Evolutionary conservation across 1,140 invertebrate species (phyloP).

Genomic region (Stegodyphus dumicola): DNA sequence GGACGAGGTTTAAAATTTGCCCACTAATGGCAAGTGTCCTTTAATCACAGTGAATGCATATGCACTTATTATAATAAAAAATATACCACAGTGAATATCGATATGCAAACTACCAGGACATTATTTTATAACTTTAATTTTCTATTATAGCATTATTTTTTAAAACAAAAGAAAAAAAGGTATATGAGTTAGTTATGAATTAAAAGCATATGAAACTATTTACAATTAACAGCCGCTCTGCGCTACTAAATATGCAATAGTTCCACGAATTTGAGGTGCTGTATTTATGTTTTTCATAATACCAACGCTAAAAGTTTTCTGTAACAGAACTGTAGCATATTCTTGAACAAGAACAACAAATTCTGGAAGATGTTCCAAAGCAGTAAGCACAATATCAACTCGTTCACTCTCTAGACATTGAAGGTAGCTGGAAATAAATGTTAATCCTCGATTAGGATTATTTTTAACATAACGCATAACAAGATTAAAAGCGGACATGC

Average conservation of each 20-base stretch:
- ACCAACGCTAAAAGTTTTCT: slow-evolving; percentile 84
- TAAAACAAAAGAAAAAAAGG: too few relatives aligned
- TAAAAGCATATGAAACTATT: background rate
- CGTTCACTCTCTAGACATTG: slow-evolving; percentile 82
- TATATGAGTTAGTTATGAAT: too few relatives aligned
- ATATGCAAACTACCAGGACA: too few relatives aligned
- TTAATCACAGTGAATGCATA: too few relatives aligned
- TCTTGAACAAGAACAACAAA: slow-evolving; percentile 86
- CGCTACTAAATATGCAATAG: slow-evolving; percentile 37
- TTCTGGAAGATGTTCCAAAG: slow-evolving; percentile 85
- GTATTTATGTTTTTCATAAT: slow-evolving; percentile 80
- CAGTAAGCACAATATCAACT: slow-evolving; percentile 81
- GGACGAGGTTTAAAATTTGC: too few relatives aligned
- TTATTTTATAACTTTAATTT: too few relatives aligned
- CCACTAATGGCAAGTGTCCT: too few relatives aligned
- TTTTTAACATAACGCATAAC: slow-evolving; percentile 77
- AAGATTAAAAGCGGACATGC: slow-evolving; percentile 76
- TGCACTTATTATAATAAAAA: too few relatives aligned
- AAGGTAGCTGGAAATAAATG: slow-evolving; percentile 80
- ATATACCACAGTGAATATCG: too few relatives aligned
- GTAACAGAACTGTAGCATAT: slow-evolving; percentile 80
- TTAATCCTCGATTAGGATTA: slow-evolving; percentile 71
- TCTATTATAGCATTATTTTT: too few relatives aligned
- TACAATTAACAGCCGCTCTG: slow-evolving; percentile 40
- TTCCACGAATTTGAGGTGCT: slow-evolving; percentile 24